Evolutionary conservation across 2,888 invertebrate genomes (phyloP), one percentile per base, ranked within the genome.

Genomic region (Acleris emargana): DNA sequence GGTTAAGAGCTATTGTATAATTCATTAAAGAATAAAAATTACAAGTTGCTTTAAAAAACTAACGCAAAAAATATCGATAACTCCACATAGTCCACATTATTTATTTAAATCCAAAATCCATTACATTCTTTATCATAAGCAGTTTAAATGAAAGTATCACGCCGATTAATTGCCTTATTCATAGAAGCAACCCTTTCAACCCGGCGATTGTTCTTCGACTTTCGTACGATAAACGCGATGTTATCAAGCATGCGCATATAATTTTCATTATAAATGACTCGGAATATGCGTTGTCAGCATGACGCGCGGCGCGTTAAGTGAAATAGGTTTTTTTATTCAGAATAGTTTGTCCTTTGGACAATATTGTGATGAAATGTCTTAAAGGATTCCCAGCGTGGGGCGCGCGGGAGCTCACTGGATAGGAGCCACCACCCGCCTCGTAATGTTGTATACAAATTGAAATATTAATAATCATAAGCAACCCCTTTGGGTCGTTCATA

Each of bases 251-350:
- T 68, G 75, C 75, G 78, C 81, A 83, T 73, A 69, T 73, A 69
- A 87, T 83, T 80, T 86, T 80, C 79, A 82, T 89, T 85, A 90
- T 85, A 87, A 90, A 91, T 83, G 89, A 87, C 84, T 85, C 85
- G 85, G 87, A 79, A 88, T 86, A 90, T 82, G 89, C 83, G 75
- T 80, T 91, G 91, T 92, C 92, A 92, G 92, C 92, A 87, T 91
- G 92, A 92, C 82, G 78, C 82, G 83, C 82, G 78, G 75, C 77
- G 70, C 75, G 75, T 76, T 80, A 74, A 81, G 79, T 83, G 75
- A 82, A 84, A 86, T 83, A 73, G n/a, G 5, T 20, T 49, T 49
- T 49, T 70, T 69, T 70, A 76, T 80, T 74, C 82, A 80, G 83
- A 85, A 90, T 87, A 83, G 87, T 86, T 80, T 85, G 87, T 89